A percentile compares a stretch with the other conserved stretches of the same genome.
Conservation (phyloP, 23 tunicate species). For the Trididemnum nubilum region DNA sequence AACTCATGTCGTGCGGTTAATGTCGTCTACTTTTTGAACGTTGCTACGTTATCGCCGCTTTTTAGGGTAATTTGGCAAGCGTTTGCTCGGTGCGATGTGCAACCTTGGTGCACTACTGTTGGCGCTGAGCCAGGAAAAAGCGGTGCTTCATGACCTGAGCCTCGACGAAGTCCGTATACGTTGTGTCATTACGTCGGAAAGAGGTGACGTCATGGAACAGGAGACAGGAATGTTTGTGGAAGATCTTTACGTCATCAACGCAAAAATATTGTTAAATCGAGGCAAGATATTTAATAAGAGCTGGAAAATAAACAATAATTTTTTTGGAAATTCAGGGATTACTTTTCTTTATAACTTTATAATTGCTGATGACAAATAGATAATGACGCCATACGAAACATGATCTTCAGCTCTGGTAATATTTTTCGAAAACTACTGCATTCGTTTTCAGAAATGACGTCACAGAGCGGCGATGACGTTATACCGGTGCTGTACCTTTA, state of each 20-base stretch:
- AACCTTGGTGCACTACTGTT: slow-evolving; percentile 74
- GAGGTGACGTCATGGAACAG: slow-evolving; percentile 43
- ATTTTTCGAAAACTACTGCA: no score
- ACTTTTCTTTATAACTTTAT: no score
- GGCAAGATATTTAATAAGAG: neutral
- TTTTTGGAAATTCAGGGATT: no score
- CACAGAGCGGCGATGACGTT: no score
- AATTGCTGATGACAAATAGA: no score
- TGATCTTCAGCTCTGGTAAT: no score
- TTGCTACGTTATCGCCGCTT: no score
- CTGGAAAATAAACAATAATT: neutral
- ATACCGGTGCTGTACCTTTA: slow-evolving; percentile 40
- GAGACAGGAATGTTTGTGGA: slow-evolving; percentile 54
- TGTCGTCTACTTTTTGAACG: no score
- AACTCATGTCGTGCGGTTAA: no score
- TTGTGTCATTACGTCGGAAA: slow-evolving; percentile 19
- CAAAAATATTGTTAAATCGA: slow-evolving; percentile 15
- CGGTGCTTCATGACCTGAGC: slow-evolving; percentile 70
- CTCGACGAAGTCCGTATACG: slow-evolving; percentile 54
- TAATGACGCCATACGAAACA: no score
- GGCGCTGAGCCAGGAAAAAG: slow-evolving; percentile 88
- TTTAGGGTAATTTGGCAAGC: slow-evolving; percentile 68
- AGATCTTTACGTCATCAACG: slow-evolving; percentile 37
- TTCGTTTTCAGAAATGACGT: no score
- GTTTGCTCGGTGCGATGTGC: slow-evolving; percentile 73